A percentile compares a stretch with the other conserved stretches of the same genome.
These are phyloP conservation scores for Sesia bembeciformis DNA, from an alignment of 2,888 invertebrate genomes.

Conservation along the genomic window DNA sequence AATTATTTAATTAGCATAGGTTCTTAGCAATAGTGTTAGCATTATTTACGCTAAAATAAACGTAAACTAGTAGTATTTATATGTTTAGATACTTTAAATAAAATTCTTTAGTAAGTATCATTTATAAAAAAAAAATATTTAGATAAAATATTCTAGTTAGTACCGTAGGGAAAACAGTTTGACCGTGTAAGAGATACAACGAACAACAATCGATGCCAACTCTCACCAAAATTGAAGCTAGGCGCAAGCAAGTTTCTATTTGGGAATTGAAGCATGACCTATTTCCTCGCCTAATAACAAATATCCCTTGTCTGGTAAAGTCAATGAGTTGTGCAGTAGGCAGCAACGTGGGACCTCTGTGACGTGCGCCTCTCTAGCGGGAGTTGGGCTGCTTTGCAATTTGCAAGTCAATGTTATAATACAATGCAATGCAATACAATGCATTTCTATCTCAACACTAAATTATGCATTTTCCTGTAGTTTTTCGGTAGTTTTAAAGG, in stretches of 20 bases:
- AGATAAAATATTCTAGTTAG: too few relatives aligned
- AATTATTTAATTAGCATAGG: too few relatives aligned
- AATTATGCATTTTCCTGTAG: background rate
- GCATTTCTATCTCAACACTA: background rate
- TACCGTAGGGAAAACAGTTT: too few relatives aligned
- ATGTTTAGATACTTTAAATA: too few relatives aligned
- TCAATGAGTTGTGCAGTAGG: background rate
- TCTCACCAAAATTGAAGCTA: background rate
- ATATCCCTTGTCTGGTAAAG: background rate
- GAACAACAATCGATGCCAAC: background rate
- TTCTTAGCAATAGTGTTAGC: too few relatives aligned
- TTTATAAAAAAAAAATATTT: too few relatives aligned
- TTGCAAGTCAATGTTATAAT: constrained; percentile 38
- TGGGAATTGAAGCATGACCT: background rate
- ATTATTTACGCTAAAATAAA: too few relatives aligned
- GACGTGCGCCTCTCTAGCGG: background rate
- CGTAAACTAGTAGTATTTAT: too few relatives aligned
- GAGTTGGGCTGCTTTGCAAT: constrained; percentile 6
- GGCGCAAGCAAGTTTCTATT: background rate
- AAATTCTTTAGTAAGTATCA: too few relatives aligned
- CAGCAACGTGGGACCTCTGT: background rate
- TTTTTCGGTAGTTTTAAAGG: background rate
- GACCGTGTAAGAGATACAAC: too few relatives aligned
- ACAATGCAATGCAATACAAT: constrained; percentile 5
- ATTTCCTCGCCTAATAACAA: background rate